A percentile compares a stretch with the other conserved stretches of the same genome.
Conservation (phyloP, 2,888 invertebrate species). For the Leucophenga maculata region DNA sequence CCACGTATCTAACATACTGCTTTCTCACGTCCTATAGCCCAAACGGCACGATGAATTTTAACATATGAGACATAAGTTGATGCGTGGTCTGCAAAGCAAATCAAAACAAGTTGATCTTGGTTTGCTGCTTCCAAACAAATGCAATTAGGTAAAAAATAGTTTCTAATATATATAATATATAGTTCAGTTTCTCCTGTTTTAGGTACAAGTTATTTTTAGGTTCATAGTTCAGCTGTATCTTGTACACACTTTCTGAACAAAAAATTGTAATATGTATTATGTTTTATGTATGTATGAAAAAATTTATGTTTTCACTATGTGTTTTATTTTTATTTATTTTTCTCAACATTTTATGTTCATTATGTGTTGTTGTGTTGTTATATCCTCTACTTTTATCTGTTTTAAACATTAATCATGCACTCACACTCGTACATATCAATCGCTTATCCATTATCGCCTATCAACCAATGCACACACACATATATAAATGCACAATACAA, state of each 20-base stretch:
- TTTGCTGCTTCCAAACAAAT: no score
- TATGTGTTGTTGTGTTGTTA: constrained; percentile 55
- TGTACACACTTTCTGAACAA: constrained; percentile 27
- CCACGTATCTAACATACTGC: no score
- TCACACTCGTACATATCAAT: constrained; percentile 34
- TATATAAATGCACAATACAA: background rate
- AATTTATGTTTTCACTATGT: constrained; percentile 27
- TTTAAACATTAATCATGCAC: constrained; percentile 59
- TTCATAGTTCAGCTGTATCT: background rate
- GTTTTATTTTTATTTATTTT: constrained; percentile 37
- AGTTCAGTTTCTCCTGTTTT: no score
- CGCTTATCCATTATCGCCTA: constrained; percentile 27
- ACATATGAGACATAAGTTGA: no score
- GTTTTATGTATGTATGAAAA: constrained; percentile 29
- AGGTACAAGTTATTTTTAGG: no score
- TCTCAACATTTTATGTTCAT: constrained; percentile 47
- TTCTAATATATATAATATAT: no score
- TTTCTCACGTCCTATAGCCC: no score
- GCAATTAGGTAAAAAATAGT: no score
- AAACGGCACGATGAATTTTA: no score
- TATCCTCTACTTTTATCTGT: constrained; percentile 49
- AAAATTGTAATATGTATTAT: constrained; percentile 40
- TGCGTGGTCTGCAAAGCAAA: no score
- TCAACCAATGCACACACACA: constrained; percentile 26
- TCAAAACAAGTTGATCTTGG: no score